These are phyloP conservation scores for Gorsachius magnificus DNA, from an alignment of 2,797 vertebrate species.

Conservation along the genomic window DNA sequence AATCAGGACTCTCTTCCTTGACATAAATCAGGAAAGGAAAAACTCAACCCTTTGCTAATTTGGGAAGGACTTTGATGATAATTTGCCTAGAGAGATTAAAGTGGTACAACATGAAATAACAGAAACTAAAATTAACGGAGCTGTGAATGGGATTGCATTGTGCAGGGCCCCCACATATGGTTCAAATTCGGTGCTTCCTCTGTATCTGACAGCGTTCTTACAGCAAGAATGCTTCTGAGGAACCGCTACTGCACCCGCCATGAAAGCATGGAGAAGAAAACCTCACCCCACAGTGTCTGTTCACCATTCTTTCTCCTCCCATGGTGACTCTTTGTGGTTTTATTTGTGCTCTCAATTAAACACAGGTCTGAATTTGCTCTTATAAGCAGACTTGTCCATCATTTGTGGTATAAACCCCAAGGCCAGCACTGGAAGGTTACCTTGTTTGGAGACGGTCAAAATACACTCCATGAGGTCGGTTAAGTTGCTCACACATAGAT, in stretches of 20 bases:
- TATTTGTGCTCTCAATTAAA: not conserved
- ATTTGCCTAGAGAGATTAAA: conserved; percentile 25
- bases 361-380: not conserved
- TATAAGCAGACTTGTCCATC: not conserved
- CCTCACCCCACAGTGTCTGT: not conserved
- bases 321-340: not conserved
- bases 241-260: not conserved
- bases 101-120: conserved; percentile 41
- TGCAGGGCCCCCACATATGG: conserved; percentile 20
- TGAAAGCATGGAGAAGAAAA: not conserved
- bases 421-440: not conserved
- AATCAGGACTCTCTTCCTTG: not conserved
- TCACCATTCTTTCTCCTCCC: not conserved
- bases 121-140: conserved; percentile 41
- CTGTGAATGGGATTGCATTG: conserved; percentile 1
- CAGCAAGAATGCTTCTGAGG: conserved; percentile 24
- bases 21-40: conserved; percentile 1
- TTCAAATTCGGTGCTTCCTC: conserved; percentile 23
- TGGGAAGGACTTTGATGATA: conserved; percentile 2
- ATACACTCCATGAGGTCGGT: not conserved
- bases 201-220: conserved; percentile 5
- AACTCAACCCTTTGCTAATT: not conserved
- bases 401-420: not conserved
- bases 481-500: not conserved
- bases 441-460: not conserved